Evolutionary conservation across 2,113 vertebrate species (phyloP).

Genomic region (Chunga burmeisteri): DNA sequence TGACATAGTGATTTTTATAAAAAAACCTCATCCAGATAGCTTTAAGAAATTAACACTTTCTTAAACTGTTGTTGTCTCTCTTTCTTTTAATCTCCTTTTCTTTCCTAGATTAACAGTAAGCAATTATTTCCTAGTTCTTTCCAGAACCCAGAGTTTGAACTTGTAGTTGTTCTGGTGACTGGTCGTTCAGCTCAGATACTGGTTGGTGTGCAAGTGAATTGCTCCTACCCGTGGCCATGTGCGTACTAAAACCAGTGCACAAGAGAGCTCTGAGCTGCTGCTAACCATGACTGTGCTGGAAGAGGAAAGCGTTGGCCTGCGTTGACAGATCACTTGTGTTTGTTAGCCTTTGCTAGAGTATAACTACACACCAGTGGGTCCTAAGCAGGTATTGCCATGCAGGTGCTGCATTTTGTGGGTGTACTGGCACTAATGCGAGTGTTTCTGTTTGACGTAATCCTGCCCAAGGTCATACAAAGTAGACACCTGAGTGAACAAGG

Average conservation of each 20-base stretch:
- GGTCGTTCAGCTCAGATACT: background rate
- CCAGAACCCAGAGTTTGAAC: background rate
- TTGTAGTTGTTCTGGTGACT: background rate
- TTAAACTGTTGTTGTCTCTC: background rate
- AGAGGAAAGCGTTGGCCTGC: background rate
- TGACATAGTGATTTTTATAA: background rate
- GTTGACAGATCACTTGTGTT: background rate
- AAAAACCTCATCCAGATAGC: background rate
- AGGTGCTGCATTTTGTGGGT: background rate
- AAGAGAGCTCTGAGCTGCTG: background rate
- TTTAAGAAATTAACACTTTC: background rate
- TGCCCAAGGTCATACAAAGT: background rate
- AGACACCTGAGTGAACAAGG: background rate
- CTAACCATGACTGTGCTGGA: background rate
- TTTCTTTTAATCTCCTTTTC: background rate
- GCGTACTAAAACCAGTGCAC: background rate
- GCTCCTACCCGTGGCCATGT: background rate
- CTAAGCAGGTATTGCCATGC: accelerated
- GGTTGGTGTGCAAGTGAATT: background rate
- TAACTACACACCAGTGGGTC: background rate
- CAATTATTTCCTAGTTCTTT: background rate
- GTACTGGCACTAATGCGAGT: background rate
- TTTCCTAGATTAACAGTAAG: background rate
- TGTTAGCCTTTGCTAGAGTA: accelerated
- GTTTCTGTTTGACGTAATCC: background rate